These are phyloP conservation scores for Oryzias celebensis DNA, from an alignment of 2,113 vertebrate species.

Conservation along the genomic window DNA sequence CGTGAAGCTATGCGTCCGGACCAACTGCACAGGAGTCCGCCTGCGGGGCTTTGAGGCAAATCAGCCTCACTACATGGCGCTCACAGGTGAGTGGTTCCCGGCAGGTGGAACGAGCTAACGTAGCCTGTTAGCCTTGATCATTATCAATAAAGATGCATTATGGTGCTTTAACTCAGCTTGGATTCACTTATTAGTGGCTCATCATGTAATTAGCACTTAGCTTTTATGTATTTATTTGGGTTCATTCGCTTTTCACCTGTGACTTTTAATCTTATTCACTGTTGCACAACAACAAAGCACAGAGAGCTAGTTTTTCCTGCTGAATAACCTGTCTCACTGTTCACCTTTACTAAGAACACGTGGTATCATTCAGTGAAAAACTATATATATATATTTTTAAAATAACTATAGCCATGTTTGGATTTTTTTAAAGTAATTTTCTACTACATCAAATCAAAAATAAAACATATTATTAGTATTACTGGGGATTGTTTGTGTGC, in stretches of 20 bases:
- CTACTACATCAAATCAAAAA: no score
- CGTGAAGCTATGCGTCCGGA: conserved; percentile 84
- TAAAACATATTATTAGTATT: no score
- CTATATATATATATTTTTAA: no score
- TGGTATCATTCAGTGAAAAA: no score
- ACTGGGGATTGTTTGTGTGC: neutral
- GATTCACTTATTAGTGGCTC: neutral
- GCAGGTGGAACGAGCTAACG: conserved; percentile 35
- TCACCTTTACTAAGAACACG: no score
- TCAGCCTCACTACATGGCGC: conserved; percentile 93
- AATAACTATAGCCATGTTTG: no score
- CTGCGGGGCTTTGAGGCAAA: conserved; percentile 85
- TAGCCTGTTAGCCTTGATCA: conserved; percentile 7
- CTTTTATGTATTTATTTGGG: neutral
- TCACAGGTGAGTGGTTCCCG: conserved; percentile 73
- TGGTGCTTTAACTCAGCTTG: neutral
- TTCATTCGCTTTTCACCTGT: no score
- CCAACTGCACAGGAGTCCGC: conserved; percentile 88
- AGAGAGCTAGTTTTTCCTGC: conserved; percentile 47
- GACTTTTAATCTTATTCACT: no score
- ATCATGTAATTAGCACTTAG: neutral
- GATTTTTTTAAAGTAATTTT: no score
- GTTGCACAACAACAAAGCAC: neutral
- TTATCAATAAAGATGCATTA: neutral
- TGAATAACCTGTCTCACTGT: conserved; percentile 1